phyloP scores from a whole-genome alignment of 2,113 vertebrate species.

The Typhlomys cinereus region DNA sequence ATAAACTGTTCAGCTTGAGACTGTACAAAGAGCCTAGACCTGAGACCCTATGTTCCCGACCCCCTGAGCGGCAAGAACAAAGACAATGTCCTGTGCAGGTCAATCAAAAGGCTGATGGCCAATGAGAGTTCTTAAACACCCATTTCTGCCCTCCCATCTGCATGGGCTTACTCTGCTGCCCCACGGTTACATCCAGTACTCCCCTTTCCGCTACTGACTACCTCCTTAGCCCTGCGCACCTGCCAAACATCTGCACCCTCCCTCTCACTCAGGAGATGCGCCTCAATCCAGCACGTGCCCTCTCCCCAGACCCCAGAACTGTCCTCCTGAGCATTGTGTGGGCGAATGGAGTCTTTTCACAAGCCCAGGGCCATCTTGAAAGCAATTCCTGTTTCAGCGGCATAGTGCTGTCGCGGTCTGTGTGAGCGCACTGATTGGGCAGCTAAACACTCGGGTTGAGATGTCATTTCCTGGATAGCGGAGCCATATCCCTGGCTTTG shows the following conservation, averaged over 20 bases:
- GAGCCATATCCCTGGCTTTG: not conserved
- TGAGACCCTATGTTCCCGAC: no score
- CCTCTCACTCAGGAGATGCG: not conserved
- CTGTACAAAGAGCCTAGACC: not conserved
- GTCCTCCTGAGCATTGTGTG: accelerated
- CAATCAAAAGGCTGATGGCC: no score
- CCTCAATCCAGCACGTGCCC: not conserved
- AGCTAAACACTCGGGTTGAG: not conserved
- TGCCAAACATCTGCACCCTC: not conserved
- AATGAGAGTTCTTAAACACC: not conserved
- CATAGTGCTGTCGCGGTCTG: no score
- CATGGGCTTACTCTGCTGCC: not conserved
- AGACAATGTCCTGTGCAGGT: not conserved
- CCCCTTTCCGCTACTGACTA: not conserved
- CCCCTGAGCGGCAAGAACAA: conserved; percentile 5
- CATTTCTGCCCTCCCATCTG: not conserved
- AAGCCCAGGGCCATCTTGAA: not conserved
- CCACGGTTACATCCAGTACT: not conserved
- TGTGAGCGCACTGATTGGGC: no score
- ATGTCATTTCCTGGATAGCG: not conserved
- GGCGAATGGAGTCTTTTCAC: not conserved
- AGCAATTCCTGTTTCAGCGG: not conserved
- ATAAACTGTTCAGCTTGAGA: not conserved
- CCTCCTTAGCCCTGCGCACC: no score
- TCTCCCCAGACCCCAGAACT: not conserved